Evolutionary conservation across 2,113 vertebrate species (phyloP).

Genomic region (Acrocephalus kingi): DNA sequence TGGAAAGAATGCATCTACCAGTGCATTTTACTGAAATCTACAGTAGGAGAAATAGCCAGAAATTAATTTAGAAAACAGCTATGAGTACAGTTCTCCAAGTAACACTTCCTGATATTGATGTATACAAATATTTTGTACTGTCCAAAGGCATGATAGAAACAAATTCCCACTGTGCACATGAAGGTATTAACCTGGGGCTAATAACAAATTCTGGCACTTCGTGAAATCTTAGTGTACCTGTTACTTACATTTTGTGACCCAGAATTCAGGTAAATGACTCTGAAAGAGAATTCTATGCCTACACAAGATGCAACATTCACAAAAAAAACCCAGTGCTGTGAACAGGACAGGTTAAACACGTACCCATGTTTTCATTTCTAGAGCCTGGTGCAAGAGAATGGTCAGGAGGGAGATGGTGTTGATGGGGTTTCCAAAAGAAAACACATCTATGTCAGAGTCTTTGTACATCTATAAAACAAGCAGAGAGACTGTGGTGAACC

Average conservation of each 20-base stretch:
- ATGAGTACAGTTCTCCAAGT: not conserved
- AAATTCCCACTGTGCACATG: not conserved
- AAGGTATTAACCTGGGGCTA: not conserved
- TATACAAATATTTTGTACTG: not conserved
- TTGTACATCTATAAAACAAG: conserved; percentile 77
- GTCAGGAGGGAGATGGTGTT: conserved; percentile 89
- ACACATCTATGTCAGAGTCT: conserved; percentile 85
- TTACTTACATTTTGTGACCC: not conserved
- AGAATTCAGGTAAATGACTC: not conserved
- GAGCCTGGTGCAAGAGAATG: conserved; percentile 90
- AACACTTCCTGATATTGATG: not conserved
- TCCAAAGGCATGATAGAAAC: not conserved
- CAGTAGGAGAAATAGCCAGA: not conserved
- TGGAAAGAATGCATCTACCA: not conserved
- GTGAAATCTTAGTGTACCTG: not conserved
- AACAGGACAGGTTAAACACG: conserved; percentile 14
- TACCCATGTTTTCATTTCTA: conserved; percentile 96
- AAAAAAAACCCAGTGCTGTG: not conserved
- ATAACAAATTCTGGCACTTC: not conserved
- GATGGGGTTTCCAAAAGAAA: conserved; percentile 88
- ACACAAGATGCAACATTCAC: not conserved
- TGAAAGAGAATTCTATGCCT: not conserved
- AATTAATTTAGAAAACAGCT: not conserved
- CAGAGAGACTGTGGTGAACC: not conserved
- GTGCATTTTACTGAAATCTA: not conserved